Evolutionary conservation across 2,113 vertebrate genomes (phyloP).

Genomic region (Neogale vison): DNA sequence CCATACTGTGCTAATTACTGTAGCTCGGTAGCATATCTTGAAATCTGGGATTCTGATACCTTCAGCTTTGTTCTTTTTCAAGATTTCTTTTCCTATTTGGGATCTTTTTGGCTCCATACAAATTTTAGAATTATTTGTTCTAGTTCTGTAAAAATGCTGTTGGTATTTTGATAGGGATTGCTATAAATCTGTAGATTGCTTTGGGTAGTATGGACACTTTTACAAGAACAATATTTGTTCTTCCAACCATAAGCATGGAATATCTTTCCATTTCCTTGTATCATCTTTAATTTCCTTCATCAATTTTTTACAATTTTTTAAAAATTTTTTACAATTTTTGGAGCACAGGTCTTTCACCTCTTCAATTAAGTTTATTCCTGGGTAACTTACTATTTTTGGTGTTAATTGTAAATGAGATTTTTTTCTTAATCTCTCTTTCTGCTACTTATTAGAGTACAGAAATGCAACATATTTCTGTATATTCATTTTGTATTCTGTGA

Average conservation of each 20-base stretch:
- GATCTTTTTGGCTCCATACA: not conserved
- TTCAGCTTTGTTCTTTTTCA: not conserved
- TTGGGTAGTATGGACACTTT: too few relatives aligned
- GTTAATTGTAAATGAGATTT: not conserved
- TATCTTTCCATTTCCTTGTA: not conserved
- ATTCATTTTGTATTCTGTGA: not conserved
- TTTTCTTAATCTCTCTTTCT: not conserved
- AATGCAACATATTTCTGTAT: not conserved
- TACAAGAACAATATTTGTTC: too few relatives aligned
- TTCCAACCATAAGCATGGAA: too few relatives aligned
- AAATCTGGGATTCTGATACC: not conserved
- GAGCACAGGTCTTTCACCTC: not conserved
- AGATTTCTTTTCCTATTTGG: not conserved
- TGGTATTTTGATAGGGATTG: not conserved
- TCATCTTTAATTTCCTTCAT: not conserved
- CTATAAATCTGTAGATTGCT: too few relatives aligned
- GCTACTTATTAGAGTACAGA: not conserved
- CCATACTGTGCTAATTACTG: not conserved
- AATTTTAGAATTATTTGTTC: not conserved
- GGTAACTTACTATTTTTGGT: not conserved
- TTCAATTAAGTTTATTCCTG: not conserved
- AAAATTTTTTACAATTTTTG: not conserved
- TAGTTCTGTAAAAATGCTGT: not conserved
- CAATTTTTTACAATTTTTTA: not conserved
- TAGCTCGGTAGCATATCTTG: not conserved